phyloP scores from a whole-genome alignment of 2,797 vertebrate genomes.

The Florisuga fusca region DNA sequence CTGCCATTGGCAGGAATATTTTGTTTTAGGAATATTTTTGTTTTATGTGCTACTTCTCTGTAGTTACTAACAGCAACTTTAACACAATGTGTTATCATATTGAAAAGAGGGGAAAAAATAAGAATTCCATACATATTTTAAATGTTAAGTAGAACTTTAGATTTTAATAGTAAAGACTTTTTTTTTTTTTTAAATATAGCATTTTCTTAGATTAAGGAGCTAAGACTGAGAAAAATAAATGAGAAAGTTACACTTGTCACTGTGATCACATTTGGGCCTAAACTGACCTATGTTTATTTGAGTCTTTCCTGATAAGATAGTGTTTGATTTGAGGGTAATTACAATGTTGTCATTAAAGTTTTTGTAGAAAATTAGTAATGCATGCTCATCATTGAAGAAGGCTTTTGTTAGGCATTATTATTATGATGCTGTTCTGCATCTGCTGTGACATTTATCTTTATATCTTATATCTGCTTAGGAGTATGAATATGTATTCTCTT shows the following conservation, averaged over 20 bases:
- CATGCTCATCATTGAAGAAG: background rate
- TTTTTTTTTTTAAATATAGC: no score
- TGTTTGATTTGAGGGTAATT: background rate
- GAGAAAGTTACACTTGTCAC: background rate
- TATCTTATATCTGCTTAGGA: background rate
- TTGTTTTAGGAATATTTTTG: background rate
- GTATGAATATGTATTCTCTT: background rate
- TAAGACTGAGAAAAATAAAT: background rate
- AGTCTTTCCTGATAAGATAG: background rate
- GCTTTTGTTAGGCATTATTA: background rate
- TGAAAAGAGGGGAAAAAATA: background rate
- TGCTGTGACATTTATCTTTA: background rate
- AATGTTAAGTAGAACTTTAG: background rate
- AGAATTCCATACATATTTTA: background rate
- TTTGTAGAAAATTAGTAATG: background rate
- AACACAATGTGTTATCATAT: background rate
- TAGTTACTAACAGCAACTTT: background rate
- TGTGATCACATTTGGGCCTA: background rate
- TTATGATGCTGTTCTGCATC: background rate
- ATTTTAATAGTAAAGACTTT: background rate
- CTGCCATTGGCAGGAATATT: background rate
- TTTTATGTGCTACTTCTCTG: background rate
- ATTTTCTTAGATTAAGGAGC: background rate
- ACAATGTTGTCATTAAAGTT: background rate
- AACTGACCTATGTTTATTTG: background rate